Evolutionary conservation across 1,140 invertebrate species (phyloP), one percentile per base, ranked within the genome.

Genomic region (Trigoniulus corallinus): DNA sequence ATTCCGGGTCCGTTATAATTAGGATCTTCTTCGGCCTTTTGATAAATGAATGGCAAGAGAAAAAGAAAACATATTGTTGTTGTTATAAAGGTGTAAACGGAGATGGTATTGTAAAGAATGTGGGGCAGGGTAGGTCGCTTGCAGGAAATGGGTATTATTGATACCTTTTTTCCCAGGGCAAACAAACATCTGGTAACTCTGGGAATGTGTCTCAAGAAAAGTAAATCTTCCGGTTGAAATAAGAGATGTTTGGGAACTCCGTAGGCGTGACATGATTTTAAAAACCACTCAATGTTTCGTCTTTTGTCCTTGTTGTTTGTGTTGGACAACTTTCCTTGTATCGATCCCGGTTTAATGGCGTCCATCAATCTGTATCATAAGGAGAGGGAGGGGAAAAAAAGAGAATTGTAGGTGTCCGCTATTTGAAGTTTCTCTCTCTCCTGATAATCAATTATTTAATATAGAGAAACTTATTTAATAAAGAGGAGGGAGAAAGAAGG

Each of bases 351-450:
- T 27, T 61, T 58, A n/a, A 62, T 57, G 27, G 54, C 54, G 48
- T 64, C 61, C 58, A 64, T 63, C 18, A 62, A 48, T 47, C 61
- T 64, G 49, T n/a, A 15, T n/a, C n/a, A n/a, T n/a, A n/a, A n/a
- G n/a, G n/a, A n/a, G n/a, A n/a, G n/a, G n/a, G n/a, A n/a, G n/a
- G n/a, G n/a, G n/a, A n/a, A n/a, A n/a, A n/a, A n/a, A n/a, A n/a
- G n/a, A n/a, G n/a, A n/a, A n/a, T n/a, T n/a, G n/a, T n/a, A n/a
- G n/a, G n/a, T n/a, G n/a, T n/a, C n/a, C n/a, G n/a, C n/a, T n/a
- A n/a, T n/a, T n/a, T n/a, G n/a, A n/a, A n/a, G n/a, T n/a, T n/a
- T n/a, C n/a, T n/a, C n/a, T n/a, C n/a, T n/a, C n/a, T n/a, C n/a
- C n/a, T n/a, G n/a, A n/a, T n/a, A n/a, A n/a, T n/a, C n/a, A n/a